Conservation (phyloP, 2,888 invertebrate genomes). For the Lepidocyrtinus sp. region DNA sequence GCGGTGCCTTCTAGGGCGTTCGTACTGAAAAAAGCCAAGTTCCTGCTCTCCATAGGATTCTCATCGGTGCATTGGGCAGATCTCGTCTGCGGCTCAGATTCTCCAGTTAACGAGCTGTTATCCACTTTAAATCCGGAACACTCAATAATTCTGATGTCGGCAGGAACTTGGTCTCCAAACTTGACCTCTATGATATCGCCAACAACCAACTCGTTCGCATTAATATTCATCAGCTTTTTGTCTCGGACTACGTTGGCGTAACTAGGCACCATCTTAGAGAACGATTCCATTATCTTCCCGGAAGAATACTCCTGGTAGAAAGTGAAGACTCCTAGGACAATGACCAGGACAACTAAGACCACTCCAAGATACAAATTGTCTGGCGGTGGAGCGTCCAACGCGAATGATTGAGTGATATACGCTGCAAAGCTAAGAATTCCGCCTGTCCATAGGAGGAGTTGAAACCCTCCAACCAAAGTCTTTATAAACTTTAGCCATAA, state of each 20-base stretch:
- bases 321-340: conserved; percentile 76
- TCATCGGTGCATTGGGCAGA: conserved; percentile 71
- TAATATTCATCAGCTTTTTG: conserved; percentile 48
- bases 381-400: conserved; percentile 53
- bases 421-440: conserved; percentile 66
- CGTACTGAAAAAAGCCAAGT: conserved; percentile 72
- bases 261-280: conserved; percentile 76
- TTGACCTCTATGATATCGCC: conserved; percentile 77
- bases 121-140: conserved; percentile 76
- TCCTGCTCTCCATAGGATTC: conserved; percentile 73
- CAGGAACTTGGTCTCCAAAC: conserved; percentile 77
- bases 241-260: conserved; percentile 67
- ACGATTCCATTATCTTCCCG: conserved; percentile 76
- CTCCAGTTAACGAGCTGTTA: conserved; percentile 73
- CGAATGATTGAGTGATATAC: conserved; percentile 55
- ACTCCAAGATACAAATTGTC: conserved; percentile 74
- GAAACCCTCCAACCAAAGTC: conserved; percentile 68
- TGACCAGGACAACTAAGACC: conserved; percentile 75
- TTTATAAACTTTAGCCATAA: conserved; percentile 65
- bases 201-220: conserved; percentile 53
- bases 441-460: conserved; percentile 66
- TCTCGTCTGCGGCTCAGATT: conserved; percentile 72
- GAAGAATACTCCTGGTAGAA: conserved; percentile 75
- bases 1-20: conserved; percentile 73
- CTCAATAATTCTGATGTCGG: conserved; percentile 76